Evolutionary conservation across 2,113 vertebrate species (phyloP).

Genomic region (Eublepharis macularius): DNA sequence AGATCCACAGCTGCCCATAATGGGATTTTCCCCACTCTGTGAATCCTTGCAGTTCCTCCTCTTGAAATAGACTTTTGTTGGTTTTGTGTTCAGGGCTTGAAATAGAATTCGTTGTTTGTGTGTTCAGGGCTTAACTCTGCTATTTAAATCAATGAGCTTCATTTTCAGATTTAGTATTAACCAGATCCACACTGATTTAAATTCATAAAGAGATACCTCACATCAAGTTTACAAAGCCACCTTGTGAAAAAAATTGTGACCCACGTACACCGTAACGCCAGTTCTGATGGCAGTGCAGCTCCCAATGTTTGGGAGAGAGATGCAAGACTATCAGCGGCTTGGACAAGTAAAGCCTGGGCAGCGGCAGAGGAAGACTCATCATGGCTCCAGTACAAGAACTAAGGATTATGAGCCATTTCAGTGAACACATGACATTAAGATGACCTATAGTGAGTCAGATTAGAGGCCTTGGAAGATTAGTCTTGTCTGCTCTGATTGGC

Average conservation of each 20-base stretch:
- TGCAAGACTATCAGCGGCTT: neutral
- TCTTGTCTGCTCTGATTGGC: too few relatives aligned
- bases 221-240: neutral
- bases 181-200: neutral
- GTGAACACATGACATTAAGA: too few relatives aligned
- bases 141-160: too few relatives aligned
- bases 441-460: too few relatives aligned
- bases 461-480: too few relatives aligned
- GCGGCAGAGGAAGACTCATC: neutral
- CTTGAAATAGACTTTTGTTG: constrained; percentile 23
- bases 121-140: neutral
- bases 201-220: neutral
- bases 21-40: too few relatives aligned
- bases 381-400: too few relatives aligned
- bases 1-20: too few relatives aligned
- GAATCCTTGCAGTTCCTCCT: too few relatives aligned
- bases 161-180: neutral
- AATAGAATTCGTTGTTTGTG: too few relatives aligned
- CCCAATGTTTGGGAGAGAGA: neutral
- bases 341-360: neutral
- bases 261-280: neutral
- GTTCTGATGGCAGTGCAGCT: neutral
- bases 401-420: too few relatives aligned
- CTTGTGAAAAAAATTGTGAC: too few relatives aligned
- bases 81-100: neutral